These are phyloP conservation scores for Fregata magnificens DNA, from an alignment of 2,113 vertebrate species.

Conservation along the genomic window DNA sequence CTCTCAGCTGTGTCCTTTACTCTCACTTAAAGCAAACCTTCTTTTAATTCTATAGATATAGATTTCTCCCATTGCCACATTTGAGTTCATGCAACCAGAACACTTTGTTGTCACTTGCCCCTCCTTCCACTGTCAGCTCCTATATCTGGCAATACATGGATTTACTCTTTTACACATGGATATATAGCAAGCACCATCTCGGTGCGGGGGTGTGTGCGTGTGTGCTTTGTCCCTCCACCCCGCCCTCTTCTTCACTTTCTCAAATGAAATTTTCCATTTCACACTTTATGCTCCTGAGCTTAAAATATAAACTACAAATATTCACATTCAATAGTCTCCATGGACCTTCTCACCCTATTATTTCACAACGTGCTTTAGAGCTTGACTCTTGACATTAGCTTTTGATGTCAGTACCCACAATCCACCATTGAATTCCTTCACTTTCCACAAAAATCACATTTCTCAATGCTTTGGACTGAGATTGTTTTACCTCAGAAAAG, in stretches of 20 bases:
- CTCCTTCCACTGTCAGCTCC: not conserved
- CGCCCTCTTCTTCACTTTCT: not conserved
- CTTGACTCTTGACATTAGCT: not conserved
- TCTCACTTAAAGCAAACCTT: not conserved
- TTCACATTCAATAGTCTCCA: not conserved
- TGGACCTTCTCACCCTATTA: not conserved
- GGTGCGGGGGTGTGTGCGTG: too few relatives aligned
- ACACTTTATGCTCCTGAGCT: not conserved
- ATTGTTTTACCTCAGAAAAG: not conserved
- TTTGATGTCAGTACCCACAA: not conserved
- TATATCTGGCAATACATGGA: fast-evolving
- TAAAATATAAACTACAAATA: not conserved
- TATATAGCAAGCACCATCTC: too few relatives aligned
- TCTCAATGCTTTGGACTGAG: not conserved
- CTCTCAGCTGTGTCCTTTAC: not conserved
- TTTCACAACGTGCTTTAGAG: not conserved
- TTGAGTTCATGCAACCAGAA: not conserved
- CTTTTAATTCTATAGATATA: not conserved
- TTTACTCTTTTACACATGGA: not conserved
- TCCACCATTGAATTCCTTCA: not conserved
- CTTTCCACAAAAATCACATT: not conserved
- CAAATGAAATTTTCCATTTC: not conserved
- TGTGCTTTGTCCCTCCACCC: not conserved
- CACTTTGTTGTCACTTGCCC: not conserved
- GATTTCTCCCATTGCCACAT: not conserved